A percentile compares a stretch with the other conserved stretches of the same genome.
phyloP scores from a whole-genome alignment of 2,113 vertebrate species.

The Condylura cristata region DNA sequence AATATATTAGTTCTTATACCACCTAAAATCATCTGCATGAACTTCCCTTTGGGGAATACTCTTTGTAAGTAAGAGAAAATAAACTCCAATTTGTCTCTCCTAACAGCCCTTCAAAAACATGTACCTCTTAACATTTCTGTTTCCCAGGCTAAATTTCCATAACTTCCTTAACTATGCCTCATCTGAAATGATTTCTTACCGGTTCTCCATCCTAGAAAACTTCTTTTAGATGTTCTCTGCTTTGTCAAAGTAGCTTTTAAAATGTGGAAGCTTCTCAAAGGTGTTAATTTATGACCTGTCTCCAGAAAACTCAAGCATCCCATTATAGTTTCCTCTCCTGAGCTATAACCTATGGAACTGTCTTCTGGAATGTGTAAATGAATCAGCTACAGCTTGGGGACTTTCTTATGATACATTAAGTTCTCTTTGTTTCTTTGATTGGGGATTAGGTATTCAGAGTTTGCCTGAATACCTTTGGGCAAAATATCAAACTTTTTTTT shows the following conservation, averaged over 20 bases:
- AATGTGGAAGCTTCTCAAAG: not conserved
- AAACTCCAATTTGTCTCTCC: not conserved
- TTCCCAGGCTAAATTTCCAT: not conserved
- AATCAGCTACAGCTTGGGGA: not conserved
- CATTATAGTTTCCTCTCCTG: not conserved
- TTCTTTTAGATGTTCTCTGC: not conserved
- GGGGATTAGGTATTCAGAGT: not conserved
- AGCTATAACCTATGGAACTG: not conserved
- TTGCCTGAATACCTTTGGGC: not conserved
- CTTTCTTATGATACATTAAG: not conserved
- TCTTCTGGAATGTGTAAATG: not conserved
- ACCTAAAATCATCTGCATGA: not conserved
- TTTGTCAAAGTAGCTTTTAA: not conserved
- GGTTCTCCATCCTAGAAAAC: not conserved
- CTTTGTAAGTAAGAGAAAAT: constrained; percentile 2
- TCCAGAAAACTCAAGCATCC: not conserved
- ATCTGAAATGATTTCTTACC: not conserved
- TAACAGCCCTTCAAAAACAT: not conserved
- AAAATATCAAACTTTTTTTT: not conserved
- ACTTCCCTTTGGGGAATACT: not conserved
- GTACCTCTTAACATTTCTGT: not conserved
- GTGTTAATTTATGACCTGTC: constrained; percentile 23
- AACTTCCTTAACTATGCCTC: not conserved
- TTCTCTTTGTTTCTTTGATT: not conserved
- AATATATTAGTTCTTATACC: not conserved